Percentiles rank a stretch among this genome's conserved stretches.
phyloP scores from a whole-genome alignment of 2,888 invertebrate genomes.

The Drosophila parthenogenetica region DNA sequence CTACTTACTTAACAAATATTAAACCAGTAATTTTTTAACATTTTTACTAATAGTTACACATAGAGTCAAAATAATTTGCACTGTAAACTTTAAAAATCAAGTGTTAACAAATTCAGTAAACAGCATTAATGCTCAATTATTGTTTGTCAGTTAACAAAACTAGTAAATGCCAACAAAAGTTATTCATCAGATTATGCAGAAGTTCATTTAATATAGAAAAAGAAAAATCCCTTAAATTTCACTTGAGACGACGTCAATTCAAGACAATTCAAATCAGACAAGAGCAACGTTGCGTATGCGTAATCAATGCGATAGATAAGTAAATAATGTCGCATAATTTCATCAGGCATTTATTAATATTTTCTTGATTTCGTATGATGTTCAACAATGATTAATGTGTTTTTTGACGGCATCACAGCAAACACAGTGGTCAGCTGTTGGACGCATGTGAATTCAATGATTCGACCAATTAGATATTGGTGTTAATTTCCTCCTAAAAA shows the following conservation, averaged over 20 bases:
- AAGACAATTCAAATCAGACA: conserved; percentile 17
- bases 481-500: conserved; percentile 42
- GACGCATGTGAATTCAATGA: conserved; percentile 48
- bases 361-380: neutral
- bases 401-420: neutral
- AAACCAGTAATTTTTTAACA: too few relatives aligned
- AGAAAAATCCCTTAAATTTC: conserved; percentile 5
- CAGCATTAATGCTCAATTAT: conserved; percentile 19
- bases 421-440: conserved; percentile 23
- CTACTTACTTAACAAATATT: too few relatives aligned
- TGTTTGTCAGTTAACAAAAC: conserved; percentile 45
- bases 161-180: conserved; percentile 4
- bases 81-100: conserved; percentile 4
- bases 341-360: neutral
- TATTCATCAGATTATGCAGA: conserved; percentile 10
- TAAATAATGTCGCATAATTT: conserved; percentile 25
- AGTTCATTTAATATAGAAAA: conserved; percentile 3
- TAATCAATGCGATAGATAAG: conserved; percentile 39
- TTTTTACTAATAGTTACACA: neutral
- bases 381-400: conserved; percentile 10
- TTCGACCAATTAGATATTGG: conserved; percentile 54
- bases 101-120: conserved; percentile 22
- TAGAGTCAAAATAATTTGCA: neutral
- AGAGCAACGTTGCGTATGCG: conserved; percentile 52
- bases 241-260: conserved; percentile 30